Conservation (phyloP, 2,113 vertebrate species). For the Pterophyllum scalare region DNA sequence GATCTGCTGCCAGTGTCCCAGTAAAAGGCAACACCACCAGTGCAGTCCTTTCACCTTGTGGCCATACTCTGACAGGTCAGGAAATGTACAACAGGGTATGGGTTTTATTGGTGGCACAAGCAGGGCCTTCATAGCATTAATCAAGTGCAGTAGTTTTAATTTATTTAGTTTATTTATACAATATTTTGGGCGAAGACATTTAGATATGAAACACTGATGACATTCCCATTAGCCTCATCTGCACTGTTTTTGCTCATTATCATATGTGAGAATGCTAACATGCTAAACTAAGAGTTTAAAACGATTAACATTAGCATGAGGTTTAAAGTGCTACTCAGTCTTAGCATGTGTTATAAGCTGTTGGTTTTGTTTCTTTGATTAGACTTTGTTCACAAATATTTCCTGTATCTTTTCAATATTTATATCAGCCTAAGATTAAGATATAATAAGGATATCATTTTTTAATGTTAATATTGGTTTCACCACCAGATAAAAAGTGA, state of each 20-base stretch:
- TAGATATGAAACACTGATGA: not conserved
- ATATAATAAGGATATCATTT: no score
- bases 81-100: not conserved
- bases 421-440: not conserved
- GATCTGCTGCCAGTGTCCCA: not conserved
- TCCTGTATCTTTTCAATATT: not conserved
- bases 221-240: not conserved
- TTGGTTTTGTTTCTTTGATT: not conserved
- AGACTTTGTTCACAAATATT: not conserved
- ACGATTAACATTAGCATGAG: not conserved
- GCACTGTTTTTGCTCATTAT: not conserved
- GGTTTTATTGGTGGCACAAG: not conserved
- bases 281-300: not conserved
- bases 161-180: no score
- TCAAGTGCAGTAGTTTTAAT: no score
- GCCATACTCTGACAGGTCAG: not conserved
- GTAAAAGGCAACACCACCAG: not conserved
- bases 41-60: not conserved
- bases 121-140: not conserved
- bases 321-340: not conserved
- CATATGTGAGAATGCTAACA: not conserved
- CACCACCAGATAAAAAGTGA: not conserved
- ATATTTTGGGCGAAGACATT: not conserved
- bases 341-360: rapidly evolving
- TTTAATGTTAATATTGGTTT: not conserved